Conservation (phyloP, 2,888 invertebrate species). For the Conus canariensis region DNA sequence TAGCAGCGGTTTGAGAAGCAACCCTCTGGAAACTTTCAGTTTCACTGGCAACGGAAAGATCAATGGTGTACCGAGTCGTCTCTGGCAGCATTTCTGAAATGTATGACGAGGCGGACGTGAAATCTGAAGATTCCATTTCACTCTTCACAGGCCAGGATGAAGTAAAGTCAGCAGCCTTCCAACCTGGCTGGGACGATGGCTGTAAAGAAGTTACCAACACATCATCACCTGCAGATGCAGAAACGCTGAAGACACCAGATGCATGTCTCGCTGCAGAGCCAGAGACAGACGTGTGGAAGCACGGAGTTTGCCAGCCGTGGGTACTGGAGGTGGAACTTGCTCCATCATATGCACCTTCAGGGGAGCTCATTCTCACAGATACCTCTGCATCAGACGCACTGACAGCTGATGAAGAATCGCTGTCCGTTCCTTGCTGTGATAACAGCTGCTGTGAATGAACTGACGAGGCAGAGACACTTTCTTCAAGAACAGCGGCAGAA, state of each 20-base stretch:
- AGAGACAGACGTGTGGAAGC: not conserved
- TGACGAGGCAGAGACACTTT: not conserved
- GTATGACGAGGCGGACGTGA: not conserved
- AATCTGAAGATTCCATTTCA: not conserved
- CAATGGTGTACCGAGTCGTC: not conserved
- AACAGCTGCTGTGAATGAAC: not conserved
- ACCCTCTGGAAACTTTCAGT: not conserved
- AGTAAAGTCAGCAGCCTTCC: not conserved
- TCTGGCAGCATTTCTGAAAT: not conserved
- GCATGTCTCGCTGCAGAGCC: not conserved
- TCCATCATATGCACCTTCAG: not conserved
- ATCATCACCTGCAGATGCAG: not conserved
- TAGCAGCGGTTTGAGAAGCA: not conserved
- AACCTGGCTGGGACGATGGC: not conserved
- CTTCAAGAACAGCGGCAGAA: not conserved
- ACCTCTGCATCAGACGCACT: not conserved
- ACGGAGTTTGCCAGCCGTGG: not conserved
- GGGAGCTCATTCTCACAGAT: not conserved
- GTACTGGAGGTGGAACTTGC: not conserved
- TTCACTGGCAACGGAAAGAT: not conserved
- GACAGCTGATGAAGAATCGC: not conserved
- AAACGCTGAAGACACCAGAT: not conserved
- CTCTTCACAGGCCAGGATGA: not conserved
- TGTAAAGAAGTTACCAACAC: not conserved
- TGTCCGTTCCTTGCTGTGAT: not conserved